phyloP scores from a whole-genome alignment of 2,113 vertebrate species.

The Clarias gariepinus region DNA sequence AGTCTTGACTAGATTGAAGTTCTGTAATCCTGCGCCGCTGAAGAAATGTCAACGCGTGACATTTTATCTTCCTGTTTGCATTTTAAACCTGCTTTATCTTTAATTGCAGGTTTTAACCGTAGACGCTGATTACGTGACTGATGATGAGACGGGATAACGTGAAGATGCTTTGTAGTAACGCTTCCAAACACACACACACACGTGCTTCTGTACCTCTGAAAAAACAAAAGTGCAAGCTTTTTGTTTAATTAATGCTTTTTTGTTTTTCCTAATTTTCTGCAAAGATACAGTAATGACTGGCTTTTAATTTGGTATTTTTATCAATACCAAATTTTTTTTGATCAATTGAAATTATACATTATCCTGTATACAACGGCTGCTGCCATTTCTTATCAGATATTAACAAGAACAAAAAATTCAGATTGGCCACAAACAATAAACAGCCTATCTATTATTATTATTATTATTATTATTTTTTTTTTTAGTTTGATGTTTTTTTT shows the following conservation, averaged over 20 bases:
- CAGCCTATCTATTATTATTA: no score
- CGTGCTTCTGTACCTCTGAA: neutral
- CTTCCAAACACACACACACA: constrained; percentile 11
- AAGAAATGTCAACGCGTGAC: neutral
- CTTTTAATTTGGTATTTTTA: neutral
- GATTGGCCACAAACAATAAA: neutral
- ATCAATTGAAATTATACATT: neutral
- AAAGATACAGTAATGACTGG: neutral
- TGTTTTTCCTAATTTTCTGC: neutral
- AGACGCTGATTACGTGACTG: neutral
- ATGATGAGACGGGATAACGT: neutral
- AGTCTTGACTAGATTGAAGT: neutral
- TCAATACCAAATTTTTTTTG: no score
- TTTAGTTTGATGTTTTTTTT: no score
- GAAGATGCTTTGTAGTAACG: neutral
- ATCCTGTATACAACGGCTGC: neutral
- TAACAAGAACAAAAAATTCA: no score
- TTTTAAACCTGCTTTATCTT: neutral
- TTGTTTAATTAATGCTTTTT: neutral
- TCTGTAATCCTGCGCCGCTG: constrained; percentile 7
- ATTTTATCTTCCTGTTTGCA: constrained; percentile 1
- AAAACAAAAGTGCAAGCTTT: neutral
- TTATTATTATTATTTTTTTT: no score
- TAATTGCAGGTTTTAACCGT: neutral
- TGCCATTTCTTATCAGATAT: neutral